Evolutionary conservation across 2,113 vertebrate species (phyloP).

Genomic region (Eulemur rufifrons): DNA sequence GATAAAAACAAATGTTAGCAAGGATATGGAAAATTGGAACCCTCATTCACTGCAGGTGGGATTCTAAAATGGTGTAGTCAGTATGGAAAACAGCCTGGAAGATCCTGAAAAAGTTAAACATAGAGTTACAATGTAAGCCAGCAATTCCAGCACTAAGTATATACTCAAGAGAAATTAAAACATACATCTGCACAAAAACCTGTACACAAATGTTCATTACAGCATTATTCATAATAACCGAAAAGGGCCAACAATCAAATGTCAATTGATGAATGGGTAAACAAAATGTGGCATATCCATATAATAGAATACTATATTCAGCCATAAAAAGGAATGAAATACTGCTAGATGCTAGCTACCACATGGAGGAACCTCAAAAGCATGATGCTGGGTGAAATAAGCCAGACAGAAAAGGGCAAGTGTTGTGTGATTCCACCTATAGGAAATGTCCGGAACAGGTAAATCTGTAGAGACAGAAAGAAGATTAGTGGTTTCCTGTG

Average conservation of each 20-base stretch:
- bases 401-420: not conserved
- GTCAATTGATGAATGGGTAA: not conserved
- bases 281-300: conserved; percentile 22
- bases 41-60: not conserved
- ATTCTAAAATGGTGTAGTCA: not conserved
- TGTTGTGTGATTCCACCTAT: not conserved
- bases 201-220: not conserved
- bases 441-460: not conserved
- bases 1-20: not conserved
- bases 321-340: not conserved
- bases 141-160: not conserved
- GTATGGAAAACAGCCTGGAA: conserved; percentile 30
- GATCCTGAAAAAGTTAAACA: conserved; percentile 9
- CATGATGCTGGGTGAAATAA: not conserved
- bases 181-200: not conserved
- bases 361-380: not conserved
- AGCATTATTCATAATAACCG: not conserved
- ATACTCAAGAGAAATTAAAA: conserved; percentile 10
- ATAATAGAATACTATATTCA: not conserved
- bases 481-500: not conserved
- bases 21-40: not conserved
- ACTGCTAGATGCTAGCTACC: not conserved
- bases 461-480: conserved; percentile 1
- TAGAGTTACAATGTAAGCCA: conserved; percentile 25
- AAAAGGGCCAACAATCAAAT: not conserved